Conservation (phyloP, 2,888 invertebrate species). For the Andrena dorsata region DNA sequence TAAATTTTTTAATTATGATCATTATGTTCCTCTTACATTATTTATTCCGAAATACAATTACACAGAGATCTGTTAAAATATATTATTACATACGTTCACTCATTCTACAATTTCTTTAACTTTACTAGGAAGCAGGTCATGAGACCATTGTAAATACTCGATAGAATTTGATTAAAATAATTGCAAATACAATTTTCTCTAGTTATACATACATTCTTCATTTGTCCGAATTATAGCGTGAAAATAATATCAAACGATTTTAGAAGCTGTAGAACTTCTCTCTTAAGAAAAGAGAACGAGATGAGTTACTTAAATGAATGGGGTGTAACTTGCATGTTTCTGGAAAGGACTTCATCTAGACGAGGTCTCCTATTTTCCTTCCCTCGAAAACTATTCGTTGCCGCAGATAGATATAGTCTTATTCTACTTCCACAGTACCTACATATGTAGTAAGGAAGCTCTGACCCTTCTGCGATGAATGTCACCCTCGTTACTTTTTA, state of each 20-base stretch:
- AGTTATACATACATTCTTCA: too few species aligned
- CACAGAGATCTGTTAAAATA: too few species aligned
- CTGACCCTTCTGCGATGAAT: constrained; percentile 65
- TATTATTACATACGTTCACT: too few species aligned
- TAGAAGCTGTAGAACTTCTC: background rate
- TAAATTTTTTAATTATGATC: too few species aligned
- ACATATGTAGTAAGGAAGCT: constrained; percentile 14
- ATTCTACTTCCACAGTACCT: constrained; percentile 38
- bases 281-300: constrained; percentile 4
- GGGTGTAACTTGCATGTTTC: constrained; percentile 3
- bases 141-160: too few species aligned
- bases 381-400: constrained; percentile 28
- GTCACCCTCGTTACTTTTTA: constrained; percentile 73
- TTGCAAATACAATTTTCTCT: too few species aligned
- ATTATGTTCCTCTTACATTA: too few species aligned
- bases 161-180: too few species aligned
- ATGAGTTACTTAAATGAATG: constrained; percentile 11
- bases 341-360: constrained; percentile 40
- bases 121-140: too few species aligned
- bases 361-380: constrained; percentile 34
- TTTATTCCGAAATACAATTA: too few species aligned
- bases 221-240: too few species aligned
- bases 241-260: background rate
- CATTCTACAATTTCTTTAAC: too few species aligned
- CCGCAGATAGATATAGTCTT: constrained; percentile 44